Conservation (phyloP, 2,888 invertebrate species). For the Ceraclea dissimilis region DNA sequence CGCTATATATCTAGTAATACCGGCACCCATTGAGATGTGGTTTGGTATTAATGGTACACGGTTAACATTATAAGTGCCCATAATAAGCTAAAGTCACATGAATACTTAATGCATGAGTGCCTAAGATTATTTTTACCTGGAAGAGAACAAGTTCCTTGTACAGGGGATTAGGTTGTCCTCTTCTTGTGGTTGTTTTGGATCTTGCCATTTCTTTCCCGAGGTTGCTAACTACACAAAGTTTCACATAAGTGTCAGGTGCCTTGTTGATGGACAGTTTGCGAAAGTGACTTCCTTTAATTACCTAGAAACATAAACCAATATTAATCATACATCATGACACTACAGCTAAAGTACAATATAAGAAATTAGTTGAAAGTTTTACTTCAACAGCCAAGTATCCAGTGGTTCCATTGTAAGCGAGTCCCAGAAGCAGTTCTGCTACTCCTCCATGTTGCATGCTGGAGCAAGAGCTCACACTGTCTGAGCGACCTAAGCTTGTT, state of each 20-base stretch:
- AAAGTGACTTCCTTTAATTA: slow-evolving; percentile 59
- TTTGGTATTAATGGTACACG: no score
- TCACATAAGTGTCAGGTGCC: slow-evolving; percentile 91
- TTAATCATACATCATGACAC: neutral
- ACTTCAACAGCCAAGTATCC: slow-evolving; percentile 91
- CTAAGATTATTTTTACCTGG: slow-evolving; percentile 55
- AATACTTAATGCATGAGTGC: no score
- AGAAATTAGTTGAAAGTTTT: neutral
- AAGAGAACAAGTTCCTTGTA: slow-evolving; percentile 96
- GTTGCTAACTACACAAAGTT: slow-evolving; percentile 83
- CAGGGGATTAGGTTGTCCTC: slow-evolving; percentile 91
- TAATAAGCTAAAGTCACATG: no score
- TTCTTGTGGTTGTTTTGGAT: slow-evolving; percentile 84
- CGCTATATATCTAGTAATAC: no score
- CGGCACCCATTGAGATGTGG: no score
- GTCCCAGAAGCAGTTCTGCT: slow-evolving; percentile 80
- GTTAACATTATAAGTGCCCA: no score
- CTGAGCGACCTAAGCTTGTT: slow-evolving; percentile 78
- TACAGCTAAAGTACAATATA: neutral
- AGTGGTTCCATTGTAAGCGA: slow-evolving; percentile 89
- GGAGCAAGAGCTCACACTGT: slow-evolving; percentile 90
- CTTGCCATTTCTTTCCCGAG: slow-evolving; percentile 89
- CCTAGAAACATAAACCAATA: slow-evolving; percentile 29
- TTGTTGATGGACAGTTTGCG: slow-evolving; percentile 69
- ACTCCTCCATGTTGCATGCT: slow-evolving; percentile 86